Base-by-base conservation (phyloP, 1,140 invertebrate species). In the Orchesella cincta region DNA sequence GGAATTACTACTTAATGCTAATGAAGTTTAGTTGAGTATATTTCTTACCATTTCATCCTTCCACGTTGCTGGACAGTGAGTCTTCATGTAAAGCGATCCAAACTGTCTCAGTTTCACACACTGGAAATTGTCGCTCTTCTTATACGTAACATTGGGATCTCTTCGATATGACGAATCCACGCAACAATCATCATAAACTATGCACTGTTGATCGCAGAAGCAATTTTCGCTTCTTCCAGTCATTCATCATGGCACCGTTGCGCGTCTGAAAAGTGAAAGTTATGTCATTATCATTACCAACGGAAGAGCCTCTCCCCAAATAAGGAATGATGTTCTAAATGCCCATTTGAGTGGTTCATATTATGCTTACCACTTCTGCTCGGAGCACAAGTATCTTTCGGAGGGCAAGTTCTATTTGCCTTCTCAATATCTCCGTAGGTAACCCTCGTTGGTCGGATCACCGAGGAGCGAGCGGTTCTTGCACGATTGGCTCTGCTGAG, bases 121-220 rank as follows among this genome's bases (percentile, higher is more conserved):
- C 0, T 82, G 76, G 81, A 86, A 87, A 0, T 80, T 75, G 29
- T 80, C 78, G 62, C 76, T 82, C 62, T 82, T 80, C 36, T 72
- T 79, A 72, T 82, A 82, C 5, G 72, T 80, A 35, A 81, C 80
- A 72, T 81, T 79, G n/a, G 80, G 80, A 75, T 81, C 80, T 71
- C 80, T 62, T 34, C 80, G 74, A 73, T 64, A 81, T 0, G 80
- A 76, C 0, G 87, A 86, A 77, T 89, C 87, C 0, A 86, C 80
- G 77, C 88, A 89, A 79, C 88, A 89, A 81, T 89, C 88, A 29
- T 88, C 88, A 77, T 87, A 88, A 1, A 83, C 79, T 28, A 81
- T 79, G 78, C 88, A 89, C 5, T 82, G 80, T 33, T 84, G 80
- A 79, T 89, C 88, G 79, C 88, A 89, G 35, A 86, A 83, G 79